Evolutionary conservation across 2,113 vertebrate species (phyloP), one percentile per base, ranked within the genome.

Genomic region (Psittacara wagleri): DNA sequence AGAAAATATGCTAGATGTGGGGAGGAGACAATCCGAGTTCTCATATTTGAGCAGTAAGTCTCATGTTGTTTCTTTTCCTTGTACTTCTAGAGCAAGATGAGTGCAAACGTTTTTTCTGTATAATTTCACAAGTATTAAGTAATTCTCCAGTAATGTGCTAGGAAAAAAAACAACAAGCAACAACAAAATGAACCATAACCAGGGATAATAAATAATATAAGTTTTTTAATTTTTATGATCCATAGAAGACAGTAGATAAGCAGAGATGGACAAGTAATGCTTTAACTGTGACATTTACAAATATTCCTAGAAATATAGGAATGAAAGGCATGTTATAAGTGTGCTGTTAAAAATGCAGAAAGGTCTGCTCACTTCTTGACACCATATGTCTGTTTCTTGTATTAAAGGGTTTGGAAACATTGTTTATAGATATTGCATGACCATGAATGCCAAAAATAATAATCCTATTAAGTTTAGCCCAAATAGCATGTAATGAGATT

Each of bases 401-500:
- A 93, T 95, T 94, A 96, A 96, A 95, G 83, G 33, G 63, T 93
- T 97, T 1, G 1, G 94, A 96, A 95, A 95, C 82, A 81, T 87
- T 97, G 95, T 96, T 97, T 96, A 95, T 96, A 49, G 94, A 95
- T 93, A 94, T 92, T 96, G 85, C 85, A 94, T 82, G 80, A 95
- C 95, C 95, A 91, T 91, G 91, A 95, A 96, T 97, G 97, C 97
- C 96, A 97, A 97, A 96, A 95, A 97, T 92, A 97, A 97, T 97
- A 97, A 97, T 97, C 92, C 90, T 91, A 97, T 96, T 96, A 97
- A 93, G 92, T 87, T 93, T 83, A 95, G 95, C 92, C 96, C 96
- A 97, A 97, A 97, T 95, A 97, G 94, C 92, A 95, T 96, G 94
- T 97, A 97, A 96, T 96, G 94, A 96, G 97, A 97, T 96, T 96